These are phyloP conservation scores for Umimayanthus chanpuru DNA, from an alignment of 92 coral and sea anemone genomes.

Conservation along the genomic window DNA sequence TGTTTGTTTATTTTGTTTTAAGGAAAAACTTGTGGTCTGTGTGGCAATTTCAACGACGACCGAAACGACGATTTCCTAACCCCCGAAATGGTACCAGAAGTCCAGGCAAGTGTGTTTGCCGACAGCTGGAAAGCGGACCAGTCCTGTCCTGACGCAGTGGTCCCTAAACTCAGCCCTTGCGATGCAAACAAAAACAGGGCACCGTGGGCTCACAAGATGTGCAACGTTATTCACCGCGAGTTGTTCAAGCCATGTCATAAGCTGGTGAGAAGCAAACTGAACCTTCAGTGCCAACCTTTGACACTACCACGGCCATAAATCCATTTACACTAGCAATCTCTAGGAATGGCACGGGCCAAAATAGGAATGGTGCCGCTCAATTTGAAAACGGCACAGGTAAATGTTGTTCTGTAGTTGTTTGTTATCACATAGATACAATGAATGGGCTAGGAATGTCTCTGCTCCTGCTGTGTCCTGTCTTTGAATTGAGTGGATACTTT, in stretches of 20 bases:
- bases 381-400: constrained; percentile 38
- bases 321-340: constrained; percentile 38
- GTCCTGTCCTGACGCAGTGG: constrained; percentile 79
- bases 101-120: constrained; percentile 78
- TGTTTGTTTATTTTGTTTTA: neutral
- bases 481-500: constrained; percentile 35
- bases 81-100: constrained; percentile 85
- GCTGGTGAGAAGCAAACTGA: constrained; percentile 60
- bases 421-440: constrained; percentile 27
- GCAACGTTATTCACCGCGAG: constrained; percentile 83
- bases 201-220: constrained; percentile 97
- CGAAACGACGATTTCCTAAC: constrained; percentile 88
- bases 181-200: constrained; percentile 74
- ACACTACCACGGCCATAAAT: constrained; percentile 33
- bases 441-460: neutral
- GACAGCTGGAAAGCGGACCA: constrained; percentile 92
- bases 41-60: constrained; percentile 88
- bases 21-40: constrained; percentile 85
- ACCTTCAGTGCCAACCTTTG: constrained; percentile 17
- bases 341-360: constrained; percentile 33
- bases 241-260: constrained; percentile 81
- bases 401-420: constrained; percentile 6
- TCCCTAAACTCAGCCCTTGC: constrained; percentile 74
- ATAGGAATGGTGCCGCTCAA: constrained; percentile 44
- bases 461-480: constrained; percentile 13